Conservation (phyloP, 1,140 invertebrate species). For the Metaphire vulgaris region DNA sequence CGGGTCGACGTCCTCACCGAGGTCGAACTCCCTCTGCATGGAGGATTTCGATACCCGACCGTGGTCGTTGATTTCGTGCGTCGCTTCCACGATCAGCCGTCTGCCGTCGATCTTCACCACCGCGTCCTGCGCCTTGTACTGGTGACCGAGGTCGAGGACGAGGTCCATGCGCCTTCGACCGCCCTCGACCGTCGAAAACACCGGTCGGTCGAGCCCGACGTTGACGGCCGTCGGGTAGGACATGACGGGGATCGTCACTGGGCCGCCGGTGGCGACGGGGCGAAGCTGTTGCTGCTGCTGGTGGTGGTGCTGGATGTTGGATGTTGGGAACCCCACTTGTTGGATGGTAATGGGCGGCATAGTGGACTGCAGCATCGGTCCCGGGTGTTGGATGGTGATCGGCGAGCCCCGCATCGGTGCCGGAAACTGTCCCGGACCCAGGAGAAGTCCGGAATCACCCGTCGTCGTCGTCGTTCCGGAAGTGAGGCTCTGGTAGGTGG, state of each 20-base stretch:
- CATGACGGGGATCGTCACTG: conserved; percentile 11
- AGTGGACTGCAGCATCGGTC: background rate
- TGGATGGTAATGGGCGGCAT: background rate
- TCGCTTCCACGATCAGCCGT: conserved; percentile 22
- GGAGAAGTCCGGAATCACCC: background rate
- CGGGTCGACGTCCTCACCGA: conserved; percentile 21
- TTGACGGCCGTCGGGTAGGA: background rate
- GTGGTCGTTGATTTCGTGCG: conserved; percentile 19
- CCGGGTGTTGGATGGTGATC: background rate
- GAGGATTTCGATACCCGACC: conserved; percentile 20
- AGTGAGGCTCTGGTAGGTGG: background rate
- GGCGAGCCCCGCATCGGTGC: conserved; percentile 5
- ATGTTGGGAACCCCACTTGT: background rate
- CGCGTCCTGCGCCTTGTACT: conserved; percentile 22
- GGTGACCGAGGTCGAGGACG: conserved; percentile 18
- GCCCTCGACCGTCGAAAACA: conserved; percentile 10
- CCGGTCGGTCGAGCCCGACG: conserved; percentile 6
- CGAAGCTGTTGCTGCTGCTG: background rate
- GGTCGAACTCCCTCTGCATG: conserved; percentile 25
- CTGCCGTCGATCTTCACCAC: conserved; percentile 27
- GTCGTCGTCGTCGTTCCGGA: background rate
- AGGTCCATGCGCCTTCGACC: conserved; percentile 18
- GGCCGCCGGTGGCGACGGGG: background rate
- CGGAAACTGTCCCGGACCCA: background rate
- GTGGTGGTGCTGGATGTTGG: background rate